Percentiles rank a stretch among this genome's conserved stretches.
phyloP scores from a whole-genome alignment of 2,888 invertebrate species.

The Lithophane ornitopus region DNA sequence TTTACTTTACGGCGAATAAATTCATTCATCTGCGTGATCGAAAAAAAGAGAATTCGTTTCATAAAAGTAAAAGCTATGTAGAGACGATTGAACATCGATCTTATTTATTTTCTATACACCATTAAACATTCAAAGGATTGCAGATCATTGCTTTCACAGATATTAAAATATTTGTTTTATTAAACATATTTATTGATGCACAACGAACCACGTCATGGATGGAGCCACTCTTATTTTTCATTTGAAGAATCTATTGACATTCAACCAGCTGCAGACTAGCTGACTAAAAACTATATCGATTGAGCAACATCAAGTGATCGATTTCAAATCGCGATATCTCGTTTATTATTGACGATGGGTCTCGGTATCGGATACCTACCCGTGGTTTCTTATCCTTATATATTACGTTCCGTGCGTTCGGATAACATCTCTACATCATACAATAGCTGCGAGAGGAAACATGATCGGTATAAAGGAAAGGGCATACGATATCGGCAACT shows the following conservation, averaged over 20 bases:
- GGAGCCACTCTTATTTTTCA: neutral
- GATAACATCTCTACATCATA: constrained; percentile 50
- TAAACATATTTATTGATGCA: neutral
- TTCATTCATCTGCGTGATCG: constrained; percentile 35
- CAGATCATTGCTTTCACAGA: constrained; percentile 21
- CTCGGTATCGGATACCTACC: constrained; percentile 72
- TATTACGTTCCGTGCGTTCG: constrained; percentile 53
- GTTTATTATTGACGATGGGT: constrained; percentile 74
- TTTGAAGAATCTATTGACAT: constrained; percentile 20
- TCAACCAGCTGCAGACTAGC: constrained; percentile 9
- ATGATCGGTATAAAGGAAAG: constrained; percentile 62
- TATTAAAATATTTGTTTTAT: neutral
- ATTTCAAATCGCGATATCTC: constrained; percentile 68
- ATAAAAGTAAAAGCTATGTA: constrained; percentile 32
- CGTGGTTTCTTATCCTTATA: constrained; percentile 60
- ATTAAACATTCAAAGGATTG: constrained; percentile 33
- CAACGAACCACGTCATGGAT: neutral
- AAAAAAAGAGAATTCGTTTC: constrained; percentile 32
- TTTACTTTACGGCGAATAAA: constrained; percentile 44
- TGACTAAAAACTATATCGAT: constrained; percentile 25
- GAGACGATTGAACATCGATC: constrained; percentile 48
- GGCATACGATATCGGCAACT: constrained; percentile 51
- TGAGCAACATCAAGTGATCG: constrained; percentile 63
- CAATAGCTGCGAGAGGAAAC: constrained; percentile 57
- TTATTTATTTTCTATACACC: constrained; percentile 29